A percentile compares a stretch with the other conserved stretches of the same genome.
phyloP scores from a whole-genome alignment of 2,797 vertebrate species.

The Apogon hyalosoma region DNA sequence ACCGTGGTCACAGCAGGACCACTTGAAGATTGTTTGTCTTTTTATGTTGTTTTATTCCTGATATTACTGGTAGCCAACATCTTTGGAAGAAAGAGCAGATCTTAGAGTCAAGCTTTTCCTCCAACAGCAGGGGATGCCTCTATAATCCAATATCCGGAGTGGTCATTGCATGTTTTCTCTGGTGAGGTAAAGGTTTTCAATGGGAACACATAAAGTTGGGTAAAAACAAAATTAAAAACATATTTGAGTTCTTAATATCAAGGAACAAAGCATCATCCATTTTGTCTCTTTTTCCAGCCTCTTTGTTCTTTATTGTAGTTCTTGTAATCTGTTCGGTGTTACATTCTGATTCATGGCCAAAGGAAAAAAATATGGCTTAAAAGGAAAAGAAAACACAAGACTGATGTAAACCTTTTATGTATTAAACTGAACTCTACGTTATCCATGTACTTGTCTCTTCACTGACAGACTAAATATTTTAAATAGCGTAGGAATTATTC shows the following conservation, averaged over 20 bases:
- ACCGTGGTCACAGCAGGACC: slow-evolving; percentile 86
- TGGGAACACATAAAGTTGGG: slow-evolving; percentile 50
- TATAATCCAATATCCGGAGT: slow-evolving; percentile 82
- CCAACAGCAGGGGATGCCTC: slow-evolving; percentile 78
- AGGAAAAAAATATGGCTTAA: slow-evolving; percentile 28
- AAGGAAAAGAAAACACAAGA: slow-evolving; percentile 33
- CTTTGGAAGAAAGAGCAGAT: slow-evolving; percentile 83
- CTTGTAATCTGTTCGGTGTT: slow-evolving; percentile 55
- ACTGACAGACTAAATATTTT: slow-evolving; percentile 14
- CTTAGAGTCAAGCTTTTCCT: slow-evolving; percentile 84
- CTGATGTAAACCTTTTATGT: slow-evolving; percentile 41
- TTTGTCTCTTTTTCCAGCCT: slow-evolving; percentile 36
- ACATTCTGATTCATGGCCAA: slow-evolving; percentile 45
- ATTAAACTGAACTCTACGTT: slow-evolving; percentile 40
- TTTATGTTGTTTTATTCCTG: slow-evolving; percentile 82
- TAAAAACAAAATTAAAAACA: slow-evolving; percentile 31
- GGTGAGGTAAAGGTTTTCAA: slow-evolving; percentile 70
- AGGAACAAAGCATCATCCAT: slow-evolving; percentile 53
- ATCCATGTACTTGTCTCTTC: slow-evolving; percentile 22
- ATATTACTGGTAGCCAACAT: slow-evolving; percentile 85
- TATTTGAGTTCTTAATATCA: slow-evolving; percentile 56
- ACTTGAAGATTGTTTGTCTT: slow-evolving; percentile 85
- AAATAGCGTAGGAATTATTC: slow-evolving; percentile 9
- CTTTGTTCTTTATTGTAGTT: slow-evolving; percentile 52
- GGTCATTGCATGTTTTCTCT: slow-evolving; percentile 68